Percentiles rank a stretch among this genome's conserved stretches.
These are phyloP conservation scores for Drosophila antonietae DNA, from an alignment of 2,888 invertebrate species.

Conservation along the genomic window DNA sequence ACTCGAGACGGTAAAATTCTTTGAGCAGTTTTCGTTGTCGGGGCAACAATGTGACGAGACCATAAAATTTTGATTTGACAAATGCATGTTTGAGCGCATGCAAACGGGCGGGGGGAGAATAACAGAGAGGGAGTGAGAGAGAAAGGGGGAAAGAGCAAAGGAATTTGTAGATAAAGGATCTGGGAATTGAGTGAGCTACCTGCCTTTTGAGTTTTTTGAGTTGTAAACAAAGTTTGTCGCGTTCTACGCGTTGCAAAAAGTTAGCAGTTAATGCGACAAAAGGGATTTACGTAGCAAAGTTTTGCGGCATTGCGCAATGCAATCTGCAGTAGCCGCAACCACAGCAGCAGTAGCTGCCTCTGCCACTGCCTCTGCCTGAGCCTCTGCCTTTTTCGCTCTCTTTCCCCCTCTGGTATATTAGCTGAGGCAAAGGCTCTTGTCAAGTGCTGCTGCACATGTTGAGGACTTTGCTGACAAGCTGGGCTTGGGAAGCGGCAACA, in stretches of 20 bases:
- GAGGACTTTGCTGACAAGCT: constrained; percentile 37
- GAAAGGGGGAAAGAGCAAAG: not conserved
- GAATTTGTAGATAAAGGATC: constrained; percentile 38
- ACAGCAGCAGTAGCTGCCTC: constrained; percentile 15
- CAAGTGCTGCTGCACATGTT: constrained; percentile 19
- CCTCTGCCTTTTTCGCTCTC: not conserved
- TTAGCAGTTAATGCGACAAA: constrained; percentile 79
- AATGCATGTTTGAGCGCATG: constrained; percentile 70
- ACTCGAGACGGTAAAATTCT: constrained; percentile 62
- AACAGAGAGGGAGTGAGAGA: not conserved
- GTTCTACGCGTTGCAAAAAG: constrained; percentile 63
- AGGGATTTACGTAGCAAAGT: constrained; percentile 76
- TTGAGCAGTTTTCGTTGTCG: constrained; percentile 53
- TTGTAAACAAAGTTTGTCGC: constrained; percentile 79
- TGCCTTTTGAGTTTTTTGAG: constrained; percentile 66
- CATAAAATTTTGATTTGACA: constrained; percentile 80
- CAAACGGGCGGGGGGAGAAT: not conserved
- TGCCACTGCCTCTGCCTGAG: constrained; percentile 9
- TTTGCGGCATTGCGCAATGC: constrained; percentile 72
- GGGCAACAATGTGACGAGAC: constrained; percentile 76
- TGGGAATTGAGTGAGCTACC: constrained; percentile 57
- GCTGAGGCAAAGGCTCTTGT: constrained; percentile 38
- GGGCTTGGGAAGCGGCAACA: constrained; percentile 27
- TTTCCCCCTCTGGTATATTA: constrained; percentile 2
- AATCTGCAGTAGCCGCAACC: constrained; percentile 37